A percentile compares a stretch with the other conserved stretches of the same genome.
Evolutionary conservation across 2,797 vertebrate species (phyloP).

Genomic region (Anabas testudineus): DNA sequence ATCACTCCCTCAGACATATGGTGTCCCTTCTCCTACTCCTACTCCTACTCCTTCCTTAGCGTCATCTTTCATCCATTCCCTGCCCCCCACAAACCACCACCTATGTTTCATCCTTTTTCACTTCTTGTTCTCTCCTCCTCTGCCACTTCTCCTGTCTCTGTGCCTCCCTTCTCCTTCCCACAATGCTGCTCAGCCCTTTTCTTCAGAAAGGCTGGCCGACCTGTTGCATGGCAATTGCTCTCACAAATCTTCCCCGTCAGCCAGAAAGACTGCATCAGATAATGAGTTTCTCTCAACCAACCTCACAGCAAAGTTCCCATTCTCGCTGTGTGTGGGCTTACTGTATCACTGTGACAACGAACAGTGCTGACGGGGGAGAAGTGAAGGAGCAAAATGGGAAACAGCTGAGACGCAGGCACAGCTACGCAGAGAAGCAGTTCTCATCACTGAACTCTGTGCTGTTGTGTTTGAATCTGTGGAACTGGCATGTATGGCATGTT

Average conservation of each 20-base stretch:
- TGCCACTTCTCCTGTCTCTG: neutral
- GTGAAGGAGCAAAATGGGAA: constrained; percentile 50
- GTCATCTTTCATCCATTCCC: constrained; percentile 5
- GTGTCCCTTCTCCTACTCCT: constrained; percentile 4
- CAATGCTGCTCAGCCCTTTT: constrained; percentile 42
- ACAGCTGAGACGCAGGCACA: constrained; percentile 41
- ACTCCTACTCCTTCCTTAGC: neutral
- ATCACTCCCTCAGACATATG: constrained; percentile 18
- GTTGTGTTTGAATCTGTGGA: constrained; percentile 1
- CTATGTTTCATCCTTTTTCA: neutral
- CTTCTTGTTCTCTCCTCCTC: neutral
- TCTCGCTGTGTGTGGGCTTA: constrained; percentile 50
- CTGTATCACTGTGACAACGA: constrained; percentile 68
- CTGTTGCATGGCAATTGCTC: constrained; percentile 86
- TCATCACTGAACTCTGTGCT: constrained; percentile 1
- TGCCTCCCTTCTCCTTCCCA: constrained; percentile 18
- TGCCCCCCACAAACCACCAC: neutral
- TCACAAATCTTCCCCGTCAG: constrained; percentile 56
- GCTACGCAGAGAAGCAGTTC: constrained; percentile 12
- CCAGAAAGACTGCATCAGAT: constrained; percentile 38
- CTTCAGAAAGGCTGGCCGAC: constrained; percentile 56
- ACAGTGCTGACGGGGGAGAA: constrained; percentile 30
- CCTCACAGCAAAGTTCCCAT: constrained; percentile 51
- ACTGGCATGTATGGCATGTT: neutral
- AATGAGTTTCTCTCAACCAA: constrained; percentile 57